phyloP scores from a whole-genome alignment of 2,113 vertebrate species.

The Stercorarius parasiticus region DNA sequence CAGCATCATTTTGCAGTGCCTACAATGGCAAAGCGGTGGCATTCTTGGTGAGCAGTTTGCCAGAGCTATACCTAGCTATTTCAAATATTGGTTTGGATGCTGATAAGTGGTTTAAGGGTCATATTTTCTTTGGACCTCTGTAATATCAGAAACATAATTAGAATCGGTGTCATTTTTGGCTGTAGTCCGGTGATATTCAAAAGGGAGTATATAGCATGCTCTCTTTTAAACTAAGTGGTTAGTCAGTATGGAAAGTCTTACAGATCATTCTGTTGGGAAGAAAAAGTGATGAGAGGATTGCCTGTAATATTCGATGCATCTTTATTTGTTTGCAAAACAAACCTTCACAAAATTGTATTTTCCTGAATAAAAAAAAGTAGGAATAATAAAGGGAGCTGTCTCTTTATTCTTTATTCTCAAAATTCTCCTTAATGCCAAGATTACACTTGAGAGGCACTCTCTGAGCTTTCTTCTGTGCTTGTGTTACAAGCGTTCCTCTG shows the following conservation, averaged over 20 bases:
- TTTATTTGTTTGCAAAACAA: conserved; percentile 13
- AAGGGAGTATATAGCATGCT: neutral
- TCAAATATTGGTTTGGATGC: neutral
- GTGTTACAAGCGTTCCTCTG: neutral
- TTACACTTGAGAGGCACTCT: neutral
- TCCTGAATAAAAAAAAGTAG: neutral
- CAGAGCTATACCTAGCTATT: neutral
- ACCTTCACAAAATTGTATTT: neutral
- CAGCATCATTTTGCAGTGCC: neutral
- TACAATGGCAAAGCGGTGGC: neutral
- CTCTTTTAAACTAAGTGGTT: neutral
- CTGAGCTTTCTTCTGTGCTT: neutral
- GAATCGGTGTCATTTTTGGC: neutral
- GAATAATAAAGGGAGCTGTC: neutral
- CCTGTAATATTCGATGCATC: neutral
- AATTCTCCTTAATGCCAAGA: neutral
- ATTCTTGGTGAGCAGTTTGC: neutral
- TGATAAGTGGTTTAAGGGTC: neutral
- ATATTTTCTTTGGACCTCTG: neutral
- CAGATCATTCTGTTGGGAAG: neutral
- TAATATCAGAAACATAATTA: neutral
- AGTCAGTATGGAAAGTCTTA: neutral
- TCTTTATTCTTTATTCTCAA: neutral
- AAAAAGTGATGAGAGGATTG: neutral
- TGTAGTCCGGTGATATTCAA: neutral